Base-by-base conservation (phyloP, 2,888 invertebrate genomes). In the Pristionchus entomophagus region DNA sequence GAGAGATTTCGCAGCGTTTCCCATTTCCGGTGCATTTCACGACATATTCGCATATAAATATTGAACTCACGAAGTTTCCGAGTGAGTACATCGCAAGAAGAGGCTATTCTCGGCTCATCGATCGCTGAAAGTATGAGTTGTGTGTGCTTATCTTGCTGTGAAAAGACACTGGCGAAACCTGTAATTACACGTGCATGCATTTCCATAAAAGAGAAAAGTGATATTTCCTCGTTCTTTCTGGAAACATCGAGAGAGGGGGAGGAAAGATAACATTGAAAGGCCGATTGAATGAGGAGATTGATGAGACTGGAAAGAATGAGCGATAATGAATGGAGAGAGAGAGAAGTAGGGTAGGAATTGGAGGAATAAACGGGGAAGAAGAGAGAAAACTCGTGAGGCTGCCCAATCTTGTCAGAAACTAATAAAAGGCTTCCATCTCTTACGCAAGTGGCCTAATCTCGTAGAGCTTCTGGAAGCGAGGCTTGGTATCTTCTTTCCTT, bases 401-500 rank as follows among this genome's bases (percentile, higher is more conserved):
- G 73, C 73, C 38, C 65, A 73, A 73, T 73, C 73, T 73, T 41
- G 65, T 41, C 41, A 73, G 73, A 73, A 73, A 73, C 38, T 73
- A 73, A 73, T 73, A 22, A 73, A 41, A 38, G 73, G 73, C 73
- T 73, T 73, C 73, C 12, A 10, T 10, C 26, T 32, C n/a, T 22
- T 35, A 41, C 73, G 73, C 41, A 45, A 65, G 19, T 35, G 26
- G 41, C n/a, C 73, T 41, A 73, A 73, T 73, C 14, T 56, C 22
- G 56, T 17, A 41, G 73, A 73, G 73, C 73, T 73, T 73, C 73
- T 73, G 22, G 56, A 56, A 5, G 22, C 5, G 5, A 56, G 56
- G 22, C 8, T 4, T 22, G 56, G 56, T 14, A 17, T 56, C 8
- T 5, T 35, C 10, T 59, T 59, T 65, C 35, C 10, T 35, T n/a